Conservation (phyloP, 2,888 invertebrate genomes). For the Blera fallax region DNA sequence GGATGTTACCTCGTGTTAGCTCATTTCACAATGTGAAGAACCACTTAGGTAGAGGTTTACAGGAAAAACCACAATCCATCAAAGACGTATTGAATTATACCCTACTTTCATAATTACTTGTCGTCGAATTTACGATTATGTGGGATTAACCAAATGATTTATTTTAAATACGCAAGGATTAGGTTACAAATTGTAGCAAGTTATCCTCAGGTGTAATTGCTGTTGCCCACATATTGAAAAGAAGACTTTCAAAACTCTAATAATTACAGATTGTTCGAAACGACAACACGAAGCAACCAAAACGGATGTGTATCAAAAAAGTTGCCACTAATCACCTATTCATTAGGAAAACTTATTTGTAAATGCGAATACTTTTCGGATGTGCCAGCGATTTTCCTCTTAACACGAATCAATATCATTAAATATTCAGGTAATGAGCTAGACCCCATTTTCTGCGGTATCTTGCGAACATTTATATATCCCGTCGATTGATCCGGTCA, state of each 20-base stretch:
- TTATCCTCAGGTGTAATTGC: background rate
- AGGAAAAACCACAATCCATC: background rate
- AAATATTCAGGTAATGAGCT: constrained; percentile 52
- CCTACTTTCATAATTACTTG: background rate
- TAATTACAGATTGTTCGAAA: constrained; percentile 14
- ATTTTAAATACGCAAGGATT: background rate
- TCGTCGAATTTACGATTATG: background rate
- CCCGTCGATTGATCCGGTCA: constrained; percentile 37
- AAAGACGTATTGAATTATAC: constrained; percentile 11
- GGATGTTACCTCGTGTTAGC: constrained; percentile 4
- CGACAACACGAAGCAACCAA: constrained; percentile 9
- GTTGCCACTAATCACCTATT: constrained; percentile 51
- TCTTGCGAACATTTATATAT: constrained; percentile 22
- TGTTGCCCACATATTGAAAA: background rate
- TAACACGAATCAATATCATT: constrained; percentile 40
- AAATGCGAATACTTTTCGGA: constrained; percentile 50
- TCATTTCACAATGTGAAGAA: constrained; percentile 11
- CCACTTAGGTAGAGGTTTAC: background rate
- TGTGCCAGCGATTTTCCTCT: constrained; percentile 11
- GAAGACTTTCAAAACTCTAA: background rate
- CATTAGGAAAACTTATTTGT: constrained; percentile 36
- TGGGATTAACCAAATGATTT: background rate
- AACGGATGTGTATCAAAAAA: constrained; percentile 19
- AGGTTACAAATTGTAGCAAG: background rate
- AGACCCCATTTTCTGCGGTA: constrained; percentile 4